Evolutionary conservation across 2,888 invertebrate species (phyloP), one percentile per base, ranked within the genome.

Genomic region (Acanthococcus lagerstroemiae): DNA sequence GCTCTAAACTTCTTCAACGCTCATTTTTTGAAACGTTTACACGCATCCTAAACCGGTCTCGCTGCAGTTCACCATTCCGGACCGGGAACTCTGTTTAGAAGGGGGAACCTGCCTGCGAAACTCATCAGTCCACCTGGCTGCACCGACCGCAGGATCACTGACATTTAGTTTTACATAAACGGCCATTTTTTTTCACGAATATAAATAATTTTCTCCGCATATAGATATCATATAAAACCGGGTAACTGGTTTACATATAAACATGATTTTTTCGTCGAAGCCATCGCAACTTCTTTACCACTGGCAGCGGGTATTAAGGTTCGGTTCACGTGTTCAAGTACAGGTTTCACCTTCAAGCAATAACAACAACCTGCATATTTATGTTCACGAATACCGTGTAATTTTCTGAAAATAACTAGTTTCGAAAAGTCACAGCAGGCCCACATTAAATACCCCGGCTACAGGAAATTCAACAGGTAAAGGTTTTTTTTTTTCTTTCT

Each of bases 321-420:
- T 52, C 24, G 5, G 21, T 52, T 22, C 12, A 19, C 52, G 19
- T 54, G 63, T 22, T 63, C 54, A 63, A 52, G 63, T 63, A 63
- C 63, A 63, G 52, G 63, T 63, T 63, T 63, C 54, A 63, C 63
- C 52, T 63, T 63, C 63, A 52, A 63, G 63, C 63, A 37, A 52
- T 52, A 63, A 63, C 52, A 54, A 50, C 63, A 63, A 63, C 63
- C 63, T 63, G 63, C 54, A 63, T 52, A 63, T 52, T 63, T 50
- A 61, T 21, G 21, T 61, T 61, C 50, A 61, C 52, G 63, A 63
- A 54, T 63, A 63, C 52, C 63, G 50, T 63, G 63, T 63, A 63
- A 63, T 63, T 63, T 63, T 63, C 63, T 52, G 63, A 63, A 63
- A 63, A 63, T 63, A 63, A 63, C 63, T 63, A 63, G 63, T 63